Base-by-base conservation (phyloP, 2,888 invertebrate species). In the Petrolisthes manimaculis region DNA sequence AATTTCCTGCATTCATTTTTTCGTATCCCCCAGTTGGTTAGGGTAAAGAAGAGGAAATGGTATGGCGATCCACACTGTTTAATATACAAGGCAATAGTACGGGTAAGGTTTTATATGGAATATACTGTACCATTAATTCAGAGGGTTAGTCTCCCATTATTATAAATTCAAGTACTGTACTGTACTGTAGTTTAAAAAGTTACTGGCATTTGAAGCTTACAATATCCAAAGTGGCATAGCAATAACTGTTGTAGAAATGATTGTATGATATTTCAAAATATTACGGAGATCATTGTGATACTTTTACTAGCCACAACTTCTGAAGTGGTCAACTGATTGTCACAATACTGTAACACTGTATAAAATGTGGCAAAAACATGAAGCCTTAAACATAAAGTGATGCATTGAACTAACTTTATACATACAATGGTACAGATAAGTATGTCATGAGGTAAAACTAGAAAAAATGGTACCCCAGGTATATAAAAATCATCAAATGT, bases 201-300 rank as follows among this genome's bases (percentile, higher is more conserved):
- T 77, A 78, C 74, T 61, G 61, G 84, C 84, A 84, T 56, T 83
- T 78, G 84, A 84, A 84, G 84, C 78, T 77, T 78, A 84, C 84
- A 84, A 77, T 84, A 84, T 84, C 84, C 84, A 77, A 84, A 84
- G 84, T 84, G 84, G 84, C 84, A 78, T 77, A 84, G 84, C 84
- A 78, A 77, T 84, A 84, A 56, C 77, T 84, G 61, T 84, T 18
- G 84, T 78, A 84, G 67, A 84, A 84, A 84, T 78, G 37, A 78
- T 18, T 61, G 61, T 61, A 61, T 83, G 69, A 56, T 18, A 56
- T 61, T 67, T 84, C 78, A 77, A 51, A 84, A 84, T 77, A 78
- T 84, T 77, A 61, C 37, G 53, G 84, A 84, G 78, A 56, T 78
- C 78, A 78, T 84, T 84, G 84, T 78, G 84, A 84, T 67, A 67